Base-by-base conservation (phyloP, 2,113 vertebrate species). In the Noctilio leporinus region DNA sequence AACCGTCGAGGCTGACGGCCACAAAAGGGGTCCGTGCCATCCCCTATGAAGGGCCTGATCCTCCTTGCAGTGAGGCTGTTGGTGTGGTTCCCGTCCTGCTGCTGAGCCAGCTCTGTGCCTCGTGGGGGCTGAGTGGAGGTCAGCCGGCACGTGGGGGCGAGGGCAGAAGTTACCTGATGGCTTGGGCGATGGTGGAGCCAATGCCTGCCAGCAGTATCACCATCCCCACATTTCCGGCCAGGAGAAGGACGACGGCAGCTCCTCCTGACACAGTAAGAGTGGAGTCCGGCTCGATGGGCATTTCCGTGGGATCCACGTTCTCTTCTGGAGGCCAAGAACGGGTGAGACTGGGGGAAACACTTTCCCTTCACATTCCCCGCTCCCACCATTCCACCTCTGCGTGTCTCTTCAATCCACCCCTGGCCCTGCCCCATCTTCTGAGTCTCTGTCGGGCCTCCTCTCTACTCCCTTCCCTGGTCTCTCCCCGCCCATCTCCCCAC, bases 101-200 rank as follows among this genome's bases (percentile, higher is more conserved):
- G 33, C 15, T 19, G 80, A 80, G 47, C 0, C 2, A 59, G n/a
- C 30, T 45, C 59, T 59, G 40, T 49, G 10, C 14, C 35, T 28
- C 7, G 2, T 28, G 43, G 62, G 30, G 10, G n/a, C 55, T 7
- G 51, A 7, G 55, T 7, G 28, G 59, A 11, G 0, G 7, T 47
- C 2, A 0, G n/a, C 38, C 0, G 30, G 38, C 0, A 22, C 65
- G 7, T 16, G 0, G 9, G 65, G 33, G 9, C 3, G n/a, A 30
- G 45, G 82, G 10, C 72, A 35, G 51, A 43, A 55, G 4, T 30
- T 84, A 93, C 93, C 93, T 96, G 38, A 55, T 35, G 16, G 24
- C 19, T 33, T 17, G 55, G 43, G 64, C 0, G 10, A 88, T 22
- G 53, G 40, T 10, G 28, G 24, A 70, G 22, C 8, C 0, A 2